Evolutionary conservation across 92 coral and sea anemone species (phyloP), one percentile per base, ranked within the genome.

Genomic region (Palythoa caribaeorum): DNA sequence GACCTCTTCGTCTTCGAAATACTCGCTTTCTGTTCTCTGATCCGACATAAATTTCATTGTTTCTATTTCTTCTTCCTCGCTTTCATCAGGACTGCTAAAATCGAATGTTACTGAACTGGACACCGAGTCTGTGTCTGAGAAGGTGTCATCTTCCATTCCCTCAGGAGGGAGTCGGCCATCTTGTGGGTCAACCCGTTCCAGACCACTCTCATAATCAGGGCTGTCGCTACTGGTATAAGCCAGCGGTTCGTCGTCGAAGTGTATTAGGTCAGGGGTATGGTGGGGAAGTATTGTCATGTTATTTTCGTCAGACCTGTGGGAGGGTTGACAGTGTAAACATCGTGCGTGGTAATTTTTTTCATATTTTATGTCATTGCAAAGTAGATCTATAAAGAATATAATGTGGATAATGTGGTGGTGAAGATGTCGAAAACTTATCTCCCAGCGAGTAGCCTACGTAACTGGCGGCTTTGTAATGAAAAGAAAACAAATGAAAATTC

Each of bases 121-220:
- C 5, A 37, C 68, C 21, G 73, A 62, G 74, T 21, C 74, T 12
- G 86, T 66, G 66, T 81, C 86, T 0, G 86, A 81, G 14, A 65
- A 66, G 38, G 20, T 13, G 20, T 47, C 76, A 21, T 81, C 74
- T 83, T 69, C 94, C 94, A 89, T 92, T 65, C 94, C 94, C 60
- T 92, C 98, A 3, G 98, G 96, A 54, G 89, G 83, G 55, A 83
- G 92, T 80, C 98, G 75, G 63, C 80, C 92, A 15, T 91, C 87
- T 77, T 80, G 78, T 1, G 98, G 96, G 40, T 86, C 89, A 50
- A 47, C 72, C 38, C 95, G 91, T 70, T 83, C 78, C 54, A 95
- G 93, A 47, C 90, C 96, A 83, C 96, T 92, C 68, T 53, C 57
- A 57, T 60, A 47, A 21, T 65, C 75, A 3, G 86, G n/a, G 86